Evolutionary conservation across 2,888 invertebrate species (phyloP), one percentile per base, ranked within the genome.

Genomic region (Onthophagus sagittarius): DNA sequence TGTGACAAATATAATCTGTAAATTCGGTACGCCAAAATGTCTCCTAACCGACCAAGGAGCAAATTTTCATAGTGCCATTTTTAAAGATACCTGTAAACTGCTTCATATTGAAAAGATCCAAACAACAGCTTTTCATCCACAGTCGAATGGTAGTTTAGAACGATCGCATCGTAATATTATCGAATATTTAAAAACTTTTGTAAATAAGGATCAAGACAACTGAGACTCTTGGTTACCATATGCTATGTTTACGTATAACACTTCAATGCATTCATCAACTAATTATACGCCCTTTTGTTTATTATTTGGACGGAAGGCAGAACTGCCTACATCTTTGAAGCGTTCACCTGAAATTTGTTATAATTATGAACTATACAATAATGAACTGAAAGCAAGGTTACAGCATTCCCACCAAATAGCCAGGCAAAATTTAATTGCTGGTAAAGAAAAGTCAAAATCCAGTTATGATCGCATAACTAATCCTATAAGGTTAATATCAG

Each of bases 211-310:
- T 11, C 78, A 79, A 75, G 72, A 72, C 4, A 78, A 83, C 72
- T 84, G 83, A 82, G 81, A 83, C 71, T 74, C 78, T 62, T 81
- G 79, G 75, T 63, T 83, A 31, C 75, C 76, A 9, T 78, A 79
- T 63, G 79, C 80, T 0, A 79, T 81, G 76, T 80, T 81, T 65
- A 77, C 78, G 0, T 81, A 81, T 71, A 81, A 81, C 62, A 73
- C 70, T 4, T 32, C 53, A 4, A 15, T 75, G 0, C 81, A 82
- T 72, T 72, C 75, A 5, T 73, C 78, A 4, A 81, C 80, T 0
- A 75, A 77, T 9, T 80, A 74, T 53, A 75, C 77, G 1, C 80
- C 80, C 4, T 76, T 76, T 69, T 77, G 80, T 77, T 63, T 80
- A 62, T 69, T 79, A 2, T 80, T 79, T 71, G 79, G 79, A 6